Base-by-base conservation (phyloP, 1,140 invertebrate species). In the Ganaspis sp. region DNA sequence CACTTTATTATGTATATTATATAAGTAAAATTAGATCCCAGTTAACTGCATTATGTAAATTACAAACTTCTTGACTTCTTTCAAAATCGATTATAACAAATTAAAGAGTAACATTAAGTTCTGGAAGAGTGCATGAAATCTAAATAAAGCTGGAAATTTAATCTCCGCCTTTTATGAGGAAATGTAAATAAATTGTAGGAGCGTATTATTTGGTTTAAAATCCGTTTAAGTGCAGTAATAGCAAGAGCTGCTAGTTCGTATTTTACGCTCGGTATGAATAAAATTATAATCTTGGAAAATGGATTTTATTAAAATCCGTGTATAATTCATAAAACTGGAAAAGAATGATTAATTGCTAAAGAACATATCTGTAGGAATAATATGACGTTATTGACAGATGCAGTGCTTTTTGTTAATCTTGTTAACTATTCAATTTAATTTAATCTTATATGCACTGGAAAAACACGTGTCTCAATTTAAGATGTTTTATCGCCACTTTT, bases 1-100 rank as follows among this genome's bases (percentile, higher is more conserved):
- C n/a, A n/a, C n/a, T n/a, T n/a, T n/a, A n/a, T n/a, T n/a, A n/a
- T n/a, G n/a, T n/a, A n/a, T n/a, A n/a, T n/a, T n/a, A n/a, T n/a
- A n/a, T n/a, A n/a, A n/a, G n/a, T n/a, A n/a, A n/a, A n/a, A n/a
- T n/a, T n/a, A n/a, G n/a, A n/a, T n/a, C n/a, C n/a, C n/a, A n/a
- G n/a, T n/a, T n/a, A n/a, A n/a, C n/a, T n/a, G n/a, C n/a, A n/a
- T n/a, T n/a, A n/a, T n/a, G n/a, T n/a, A n/a, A n/a, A n/a, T n/a
- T n/a, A n/a, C n/a, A n/a, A n/a, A n/a, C n/a, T n/a, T n/a, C n/a
- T n/a, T n/a, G n/a, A n/a, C n/a, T n/a, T n/a, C n/a, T 12, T 69
- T 58, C 40, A 40, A 49, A 77, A 73, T 64, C 11, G 12, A 45
- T 45, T 45, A 1, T 49, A 49, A 49, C 42, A 1, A 49, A 49